Conservation (phyloP, 2,113 vertebrate genomes). For the Odocoileus virginianus region DNA sequence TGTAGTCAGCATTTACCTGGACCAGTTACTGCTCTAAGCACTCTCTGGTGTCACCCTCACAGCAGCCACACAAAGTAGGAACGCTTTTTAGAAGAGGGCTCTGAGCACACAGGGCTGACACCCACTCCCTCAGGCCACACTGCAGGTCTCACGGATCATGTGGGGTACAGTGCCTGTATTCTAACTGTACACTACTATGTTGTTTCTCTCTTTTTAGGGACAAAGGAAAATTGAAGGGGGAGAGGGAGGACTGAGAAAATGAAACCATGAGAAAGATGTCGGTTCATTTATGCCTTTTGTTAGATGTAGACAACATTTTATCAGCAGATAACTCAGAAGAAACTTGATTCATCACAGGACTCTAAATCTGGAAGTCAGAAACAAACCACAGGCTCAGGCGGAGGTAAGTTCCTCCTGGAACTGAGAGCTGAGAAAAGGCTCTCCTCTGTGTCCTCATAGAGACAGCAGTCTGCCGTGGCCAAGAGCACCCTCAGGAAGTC, state of each 20-base stretch:
- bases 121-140: not conserved
- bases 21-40: not conserved
- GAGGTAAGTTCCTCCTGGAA: not conserved
- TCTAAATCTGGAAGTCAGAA: not conserved
- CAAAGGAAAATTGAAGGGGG: not conserved
- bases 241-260: not conserved
- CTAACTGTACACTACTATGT: not conserved
- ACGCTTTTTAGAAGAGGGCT: not conserved
- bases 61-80: not conserved
- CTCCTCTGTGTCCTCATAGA: not conserved
- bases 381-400: not conserved
- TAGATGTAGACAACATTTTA: not conserved
- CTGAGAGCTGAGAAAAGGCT: not conserved
- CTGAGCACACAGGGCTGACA: not conserved
- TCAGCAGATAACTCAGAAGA: constrained; percentile 4
- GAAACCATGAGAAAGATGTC: not conserved
- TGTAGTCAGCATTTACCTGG: not conserved
- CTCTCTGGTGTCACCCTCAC: not conserved
- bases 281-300: not conserved
- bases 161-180: not conserved
- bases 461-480: not conserved
- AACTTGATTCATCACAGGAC: not conserved
- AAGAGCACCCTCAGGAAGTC: not conserved
- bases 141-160: not conserved
- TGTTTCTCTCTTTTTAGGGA: not conserved